These are phyloP conservation scores for Bicyclus anynana DNA, from an alignment of 1,140 invertebrate genomes.

Conservation along the genomic window DNA sequence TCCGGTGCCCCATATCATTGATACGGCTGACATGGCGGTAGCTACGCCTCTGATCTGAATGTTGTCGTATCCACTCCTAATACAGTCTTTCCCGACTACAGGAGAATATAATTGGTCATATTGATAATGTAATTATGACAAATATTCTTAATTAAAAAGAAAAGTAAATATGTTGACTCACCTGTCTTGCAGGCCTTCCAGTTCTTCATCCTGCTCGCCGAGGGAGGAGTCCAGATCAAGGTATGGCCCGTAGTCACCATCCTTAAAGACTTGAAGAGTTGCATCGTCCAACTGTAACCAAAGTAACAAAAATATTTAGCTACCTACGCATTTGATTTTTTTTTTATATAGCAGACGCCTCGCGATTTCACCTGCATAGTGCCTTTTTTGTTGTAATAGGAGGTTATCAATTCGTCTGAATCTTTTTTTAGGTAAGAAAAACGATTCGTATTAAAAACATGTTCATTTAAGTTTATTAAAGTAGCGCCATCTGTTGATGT, in stretches of 20 bases:
- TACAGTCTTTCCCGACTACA: too few relatives aligned
- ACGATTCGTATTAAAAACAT: background rate
- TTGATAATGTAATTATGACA: too few relatives aligned
- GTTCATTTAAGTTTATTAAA: background rate
- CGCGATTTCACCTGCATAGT: too few relatives aligned
- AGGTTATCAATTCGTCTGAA: too few relatives aligned
- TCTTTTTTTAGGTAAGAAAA: background rate
- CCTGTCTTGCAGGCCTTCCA: slow-evolving; percentile 96
- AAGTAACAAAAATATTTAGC: slow-evolving; percentile 10
- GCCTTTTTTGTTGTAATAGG: too few relatives aligned
- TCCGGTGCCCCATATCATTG: too few relatives aligned
- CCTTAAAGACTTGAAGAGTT: slow-evolving; percentile 96
- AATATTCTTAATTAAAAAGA: too few relatives aligned
- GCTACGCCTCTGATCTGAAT: too few relatives aligned
- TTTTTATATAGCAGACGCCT: background rate
- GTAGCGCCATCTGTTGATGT: background rate
- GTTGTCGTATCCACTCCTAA: too few relatives aligned
- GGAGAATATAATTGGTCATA: too few relatives aligned
- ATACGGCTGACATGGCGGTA: too few relatives aligned
- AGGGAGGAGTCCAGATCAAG: slow-evolving; percentile 96
- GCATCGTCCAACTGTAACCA: slow-evolving; percentile 95
- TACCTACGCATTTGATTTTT: background rate
- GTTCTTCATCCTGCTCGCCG: slow-evolving; percentile 96
- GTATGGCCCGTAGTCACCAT: slow-evolving; percentile 97
- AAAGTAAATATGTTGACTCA: too few relatives aligned